These are phyloP conservation scores for Synergus umbraculus DNA, from an alignment of 2,888 invertebrate species.

Conservation along the genomic window DNA sequence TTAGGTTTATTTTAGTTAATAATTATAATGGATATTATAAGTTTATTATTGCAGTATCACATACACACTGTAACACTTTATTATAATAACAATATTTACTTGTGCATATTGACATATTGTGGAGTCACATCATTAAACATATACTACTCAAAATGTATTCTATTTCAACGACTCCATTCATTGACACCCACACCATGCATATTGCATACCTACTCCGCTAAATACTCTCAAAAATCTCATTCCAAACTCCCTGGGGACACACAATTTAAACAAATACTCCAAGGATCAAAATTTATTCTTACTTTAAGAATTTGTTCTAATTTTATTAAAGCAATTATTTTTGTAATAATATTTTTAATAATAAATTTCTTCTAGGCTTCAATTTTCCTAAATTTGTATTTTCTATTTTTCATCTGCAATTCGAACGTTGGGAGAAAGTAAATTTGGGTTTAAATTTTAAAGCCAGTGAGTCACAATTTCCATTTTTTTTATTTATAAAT, in stretches of 20 bases:
- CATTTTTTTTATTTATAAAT: not conserved
- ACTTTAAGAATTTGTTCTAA: not conserved
- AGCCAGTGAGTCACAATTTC: not conserved
- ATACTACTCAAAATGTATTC: slow-evolving; percentile 74
- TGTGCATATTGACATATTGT: slow-evolving; percentile 77
- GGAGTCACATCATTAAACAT: slow-evolving; percentile 77
- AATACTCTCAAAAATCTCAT: slow-evolving; percentile 11
- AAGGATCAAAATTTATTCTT: not conserved
- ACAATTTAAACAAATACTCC: slow-evolving; percentile 25
- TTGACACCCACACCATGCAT: slow-evolving; percentile 69
- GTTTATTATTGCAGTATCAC: slow-evolving; percentile 71
- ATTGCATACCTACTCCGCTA: slow-evolving; percentile 24
- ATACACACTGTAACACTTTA: slow-evolving; percentile 77
- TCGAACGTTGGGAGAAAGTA: not conserved
- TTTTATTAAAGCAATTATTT: slow-evolving; percentile 14
- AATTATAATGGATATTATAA: slow-evolving; percentile 61
- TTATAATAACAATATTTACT: slow-evolving; percentile 76
- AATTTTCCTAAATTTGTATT: not conserved
- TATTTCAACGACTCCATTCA: slow-evolving; percentile 74
- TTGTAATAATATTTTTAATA: slow-evolving; percentile 20
- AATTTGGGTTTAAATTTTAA: not conserved
- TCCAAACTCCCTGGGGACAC: slow-evolving; percentile 26
- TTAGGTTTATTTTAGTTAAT: slow-evolving; percentile 74
- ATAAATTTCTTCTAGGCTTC: not conserved
- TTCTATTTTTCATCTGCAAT: not conserved